Evolutionary conservation across 2,888 invertebrate species (phyloP).

Genomic region (Azorinus chamasolen): DNA sequence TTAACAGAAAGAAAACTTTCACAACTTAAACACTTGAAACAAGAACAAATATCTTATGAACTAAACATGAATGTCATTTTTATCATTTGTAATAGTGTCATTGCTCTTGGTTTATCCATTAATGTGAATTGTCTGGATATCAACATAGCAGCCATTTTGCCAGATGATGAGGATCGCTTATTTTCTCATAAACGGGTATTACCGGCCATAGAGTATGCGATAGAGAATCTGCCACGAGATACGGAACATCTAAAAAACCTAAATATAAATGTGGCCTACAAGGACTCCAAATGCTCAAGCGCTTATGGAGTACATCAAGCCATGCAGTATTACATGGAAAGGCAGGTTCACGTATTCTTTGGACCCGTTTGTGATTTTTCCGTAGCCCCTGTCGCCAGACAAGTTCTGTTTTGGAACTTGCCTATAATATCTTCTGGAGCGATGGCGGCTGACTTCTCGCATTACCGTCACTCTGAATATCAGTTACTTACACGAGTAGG

Average conservation of each 20-base stretch:
- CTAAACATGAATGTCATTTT: too few relatives aligned
- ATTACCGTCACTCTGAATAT: slow-evolving; percentile 87
- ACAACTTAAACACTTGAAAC: too few relatives aligned
- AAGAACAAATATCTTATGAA: too few relatives aligned
- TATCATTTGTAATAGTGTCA: too few relatives aligned
- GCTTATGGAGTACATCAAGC: slow-evolving; percentile 79
- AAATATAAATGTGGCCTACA: slow-evolving; percentile 68
- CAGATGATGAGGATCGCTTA: slow-evolving; percentile 66
- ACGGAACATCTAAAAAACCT: slow-evolving; percentile 39
- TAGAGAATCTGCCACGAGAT: slow-evolving; percentile 66
- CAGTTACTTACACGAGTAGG: slow-evolving; percentile 90
- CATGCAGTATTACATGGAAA: slow-evolving; percentile 75
- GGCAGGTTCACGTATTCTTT: slow-evolving; percentile 79
- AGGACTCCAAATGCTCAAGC: slow-evolving; percentile 76
- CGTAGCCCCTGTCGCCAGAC: slow-evolving; percentile 94
- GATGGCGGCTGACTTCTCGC: slow-evolving; percentile 80
- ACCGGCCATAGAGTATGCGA: slow-evolving; percentile 83
- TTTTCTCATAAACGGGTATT: slow-evolving; percentile 78
- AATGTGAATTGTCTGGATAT: slow-evolving; percentile 29
- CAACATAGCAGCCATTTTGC: slow-evolving; percentile 78
- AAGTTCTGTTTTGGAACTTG: slow-evolving; percentile 93
- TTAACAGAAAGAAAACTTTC: too few relatives aligned
- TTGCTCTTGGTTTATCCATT: too few relatives aligned
- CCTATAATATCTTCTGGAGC: slow-evolving; percentile 92
- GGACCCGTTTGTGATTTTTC: slow-evolving; percentile 88